Base-by-base conservation (phyloP, 1,140 invertebrate genomes). In the Oncopodura yosiiana region DNA sequence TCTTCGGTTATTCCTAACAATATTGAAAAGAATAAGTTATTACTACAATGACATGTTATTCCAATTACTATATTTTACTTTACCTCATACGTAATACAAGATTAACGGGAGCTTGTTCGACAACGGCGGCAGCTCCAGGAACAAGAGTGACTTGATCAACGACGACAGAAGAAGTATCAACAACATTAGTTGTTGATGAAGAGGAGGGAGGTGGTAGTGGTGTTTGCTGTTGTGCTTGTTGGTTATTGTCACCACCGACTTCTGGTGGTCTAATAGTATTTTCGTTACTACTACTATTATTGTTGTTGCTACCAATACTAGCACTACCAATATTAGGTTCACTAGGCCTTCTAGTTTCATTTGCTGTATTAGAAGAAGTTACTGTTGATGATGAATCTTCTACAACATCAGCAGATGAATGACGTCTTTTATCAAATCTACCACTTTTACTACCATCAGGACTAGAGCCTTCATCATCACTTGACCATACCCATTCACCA, bases 401-500 rank as follows among this genome's bases (percentile, higher is more conserved):
- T 36, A 39, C 39, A 19, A 43, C 30, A 46, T 41, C 46, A 4
- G 57, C 53, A 21, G 60, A 54, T 14, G 59, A 61, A 53, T 52
- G 59, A 36, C 54, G 30, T n/a, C n/a, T n/a, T 26, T 39, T 39
- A 27, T 34, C 34, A 45, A 50, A 48, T 38, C 45, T 60, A 27
- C 50, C 48, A 41, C 32, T 39, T 29, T 24, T 37, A 37, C 30
- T 49, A 21, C 21, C 34, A 51, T 29, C 23, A 12, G 8, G 19
- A 70, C 42, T 69, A 74, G 38, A 74, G 72, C 58, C 77, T 70
- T 86, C 81, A 63, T 84, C 81, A 64, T 87, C 91, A 56, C 87
- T 91, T n/a, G 90, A 94, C 92, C 92, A 96, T 16, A 95, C 89
- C 93, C 93, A 97, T 67, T 93, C 89, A 3, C 92, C 92, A n/a